phyloP scores from a whole-genome alignment of 2,888 invertebrate species.

The Caradrina kadenii region DNA sequence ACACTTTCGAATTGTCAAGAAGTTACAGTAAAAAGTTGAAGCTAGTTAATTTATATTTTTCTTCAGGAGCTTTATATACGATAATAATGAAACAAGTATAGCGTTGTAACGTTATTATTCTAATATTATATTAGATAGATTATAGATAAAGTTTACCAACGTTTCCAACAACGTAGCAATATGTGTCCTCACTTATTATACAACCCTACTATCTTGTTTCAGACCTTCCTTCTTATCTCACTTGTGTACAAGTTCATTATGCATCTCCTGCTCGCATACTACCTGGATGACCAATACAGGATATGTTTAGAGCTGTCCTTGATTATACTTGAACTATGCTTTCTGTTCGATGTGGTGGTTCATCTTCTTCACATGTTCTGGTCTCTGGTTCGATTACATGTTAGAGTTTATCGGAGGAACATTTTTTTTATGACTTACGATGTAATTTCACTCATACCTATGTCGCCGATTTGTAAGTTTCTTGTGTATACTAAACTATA shows the following conservation, averaged over 20 bases:
- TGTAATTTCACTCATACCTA: constrained; percentile 72
- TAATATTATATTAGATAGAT: too few species aligned
- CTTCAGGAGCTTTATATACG: too few species aligned
- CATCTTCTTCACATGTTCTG: constrained; percentile 78
- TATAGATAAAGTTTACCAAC: too few species aligned
- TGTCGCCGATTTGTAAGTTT: constrained; percentile 76
- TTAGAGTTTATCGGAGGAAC: constrained; percentile 76
- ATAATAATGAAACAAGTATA: too few species aligned
- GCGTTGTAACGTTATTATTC: too few species aligned
- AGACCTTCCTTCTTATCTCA: constrained; percentile 73
- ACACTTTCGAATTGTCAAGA: too few species aligned
- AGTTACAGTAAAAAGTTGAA: too few species aligned
- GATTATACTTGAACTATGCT: constrained; percentile 72
- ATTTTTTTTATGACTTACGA: constrained; percentile 72
- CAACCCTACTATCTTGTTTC: constrained; percentile 58
- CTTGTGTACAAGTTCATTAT: constrained; percentile 75
- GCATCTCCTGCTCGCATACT: constrained; percentile 77
- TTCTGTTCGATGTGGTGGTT: constrained; percentile 72
- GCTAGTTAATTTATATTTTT: too few species aligned
- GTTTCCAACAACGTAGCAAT: too few species aligned
- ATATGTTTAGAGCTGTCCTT: constrained; percentile 67
- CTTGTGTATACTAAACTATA: not conserved
- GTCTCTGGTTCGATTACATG: constrained; percentile 77
- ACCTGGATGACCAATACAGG: constrained; percentile 51
- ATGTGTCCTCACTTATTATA: not conserved